Conservation (phyloP, 2,888 invertebrate genomes). For the Drosophila anomalata region DNA sequence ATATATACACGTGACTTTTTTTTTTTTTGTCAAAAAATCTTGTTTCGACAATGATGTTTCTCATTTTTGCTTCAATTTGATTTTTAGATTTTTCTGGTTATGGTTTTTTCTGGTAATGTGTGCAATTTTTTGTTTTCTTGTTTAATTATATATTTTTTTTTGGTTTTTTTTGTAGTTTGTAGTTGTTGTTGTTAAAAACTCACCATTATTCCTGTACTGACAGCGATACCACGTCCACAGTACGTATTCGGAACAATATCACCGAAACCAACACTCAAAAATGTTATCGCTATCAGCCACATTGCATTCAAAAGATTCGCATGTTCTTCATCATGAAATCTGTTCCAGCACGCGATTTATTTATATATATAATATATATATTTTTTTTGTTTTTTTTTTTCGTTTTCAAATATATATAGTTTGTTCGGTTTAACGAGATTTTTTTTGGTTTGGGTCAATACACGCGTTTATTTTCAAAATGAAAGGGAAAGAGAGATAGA, state of each 20-base stretch:
- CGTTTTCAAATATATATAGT: slow-evolving; percentile 24
- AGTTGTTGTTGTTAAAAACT: slow-evolving; percentile 85
- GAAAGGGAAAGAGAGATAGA: slow-evolving; percentile 79
- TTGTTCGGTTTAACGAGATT: slow-evolving; percentile 12
- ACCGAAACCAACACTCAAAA: slow-evolving; percentile 99
- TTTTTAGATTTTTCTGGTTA: slow-evolving; percentile 12
- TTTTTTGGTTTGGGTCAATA: slow-evolving; percentile 6
- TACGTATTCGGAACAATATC: slow-evolving; percentile 99
- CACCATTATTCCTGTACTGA: slow-evolving; percentile 99
- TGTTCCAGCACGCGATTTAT: slow-evolving; percentile 82
- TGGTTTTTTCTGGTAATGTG: not conserved
- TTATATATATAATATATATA: slow-evolving; percentile 30
- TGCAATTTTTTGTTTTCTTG: not conserved
- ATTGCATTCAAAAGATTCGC: slow-evolving; percentile 99
- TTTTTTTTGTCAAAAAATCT: slow-evolving; percentile 4
- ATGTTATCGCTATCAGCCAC: slow-evolving; percentile 99
- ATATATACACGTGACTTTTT: slow-evolving; percentile 69
- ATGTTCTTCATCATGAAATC: slow-evolving; percentile 99
- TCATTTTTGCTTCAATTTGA: slow-evolving; percentile 34
- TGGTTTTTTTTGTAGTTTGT: slow-evolving; percentile 20
- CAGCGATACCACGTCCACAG: slow-evolving; percentile 99
- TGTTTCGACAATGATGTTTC: slow-evolving; percentile 29
- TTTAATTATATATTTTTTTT: slow-evolving; percentile 40
- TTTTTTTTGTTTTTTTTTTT: slow-evolving; percentile 31
- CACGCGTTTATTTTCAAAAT: slow-evolving; percentile 56